Base-by-base conservation (phyloP, 2,888 invertebrate species). In the Hydroisotoma schaefferi region DNA sequence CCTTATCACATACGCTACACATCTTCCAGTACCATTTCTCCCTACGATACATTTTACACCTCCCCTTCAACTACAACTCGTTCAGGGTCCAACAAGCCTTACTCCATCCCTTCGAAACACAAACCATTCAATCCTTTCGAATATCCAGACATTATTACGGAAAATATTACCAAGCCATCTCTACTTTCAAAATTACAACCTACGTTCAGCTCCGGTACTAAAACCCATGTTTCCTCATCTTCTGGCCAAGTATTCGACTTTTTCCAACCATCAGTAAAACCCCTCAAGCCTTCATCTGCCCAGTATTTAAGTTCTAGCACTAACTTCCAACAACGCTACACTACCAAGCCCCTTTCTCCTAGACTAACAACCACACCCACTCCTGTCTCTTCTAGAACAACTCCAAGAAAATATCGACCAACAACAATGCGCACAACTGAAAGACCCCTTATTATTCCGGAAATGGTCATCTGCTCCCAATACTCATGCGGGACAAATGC, bases 401-500 rank as follows among this genome's bases (percentile, higher is more conserved):
- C 61, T 8, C 25, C 52, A 25, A 27, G 65, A 28, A 53, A 38
- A 40, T 53, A 40, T 27, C 52, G 37, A 43, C 48, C 57, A 12
- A 44, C 47, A 20, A 58, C 56, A 6, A 59, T 53, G 1, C 33
- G 59, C 10, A 55, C 59, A 0, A 65, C 61, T 1, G 15, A 25
- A 40, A 54, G 8, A 23, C 61, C 61, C 4, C 49, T 61, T 3
- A 5, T 54, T 18, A 61, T 65, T 40, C 65, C 65, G 4, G 64
- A 67, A 4, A 53, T 54, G 0, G 57, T 64, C 0, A 57, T 59
- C 12, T 68, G 67, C 25, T 51, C 57, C 15, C 60, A 68, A 47
- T 60, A 53, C 5, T 57, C 56, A 2, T 68, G 67, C 56, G 67
- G 67, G 26, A 43, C 40, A 22, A 54, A 65, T 52, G 65, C 67